Conservation (phyloP, 1,140 invertebrate species). For the Sycophila sp. region DNA sequence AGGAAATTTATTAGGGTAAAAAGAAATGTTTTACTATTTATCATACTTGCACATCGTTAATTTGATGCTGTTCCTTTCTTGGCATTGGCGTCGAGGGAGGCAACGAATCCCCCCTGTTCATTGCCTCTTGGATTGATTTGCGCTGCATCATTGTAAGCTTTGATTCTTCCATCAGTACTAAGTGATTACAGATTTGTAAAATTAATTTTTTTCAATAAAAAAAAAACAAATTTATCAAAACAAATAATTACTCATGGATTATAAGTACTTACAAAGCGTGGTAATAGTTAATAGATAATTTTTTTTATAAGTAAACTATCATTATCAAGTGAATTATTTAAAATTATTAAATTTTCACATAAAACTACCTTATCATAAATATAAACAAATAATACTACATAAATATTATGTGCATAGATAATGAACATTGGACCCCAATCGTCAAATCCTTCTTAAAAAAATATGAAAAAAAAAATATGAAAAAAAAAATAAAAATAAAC, state of each 20-base stretch:
- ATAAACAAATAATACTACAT: too few species aligned
- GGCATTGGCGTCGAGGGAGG: slow-evolving; percentile 32
- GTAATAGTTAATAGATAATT: too few species aligned
- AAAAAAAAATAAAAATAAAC: neutral
- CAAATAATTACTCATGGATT: too few species aligned
- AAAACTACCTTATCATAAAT: too few species aligned
- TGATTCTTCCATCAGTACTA: slow-evolving; percentile 66
- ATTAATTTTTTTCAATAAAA: slow-evolving; percentile 13
- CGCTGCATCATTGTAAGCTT: slow-evolving; percentile 63
- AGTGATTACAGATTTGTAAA: slow-evolving; percentile 11
- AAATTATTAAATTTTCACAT: too few species aligned
- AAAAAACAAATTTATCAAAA: slow-evolving; percentile 7
- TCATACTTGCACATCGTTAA: slow-evolving; percentile 40
- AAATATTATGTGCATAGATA: too few species aligned
- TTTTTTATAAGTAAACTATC: too few species aligned
- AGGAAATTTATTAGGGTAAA: neutral
- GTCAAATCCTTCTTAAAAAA: too few species aligned
- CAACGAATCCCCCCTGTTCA: slow-evolving; percentile 60
- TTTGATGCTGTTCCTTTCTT: slow-evolving; percentile 24
- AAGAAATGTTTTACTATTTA: neutral
- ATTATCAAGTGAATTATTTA: too few species aligned
- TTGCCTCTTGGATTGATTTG: slow-evolving; percentile 55
- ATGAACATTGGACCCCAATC: too few species aligned
- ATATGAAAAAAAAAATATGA: neutral
- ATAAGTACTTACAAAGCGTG: too few species aligned